Evolutionary conservation across 2,797 vertebrate genomes (phyloP), one percentile per base, ranked within the genome.

Genomic region (Catamblyrhynchus diadema): DNA sequence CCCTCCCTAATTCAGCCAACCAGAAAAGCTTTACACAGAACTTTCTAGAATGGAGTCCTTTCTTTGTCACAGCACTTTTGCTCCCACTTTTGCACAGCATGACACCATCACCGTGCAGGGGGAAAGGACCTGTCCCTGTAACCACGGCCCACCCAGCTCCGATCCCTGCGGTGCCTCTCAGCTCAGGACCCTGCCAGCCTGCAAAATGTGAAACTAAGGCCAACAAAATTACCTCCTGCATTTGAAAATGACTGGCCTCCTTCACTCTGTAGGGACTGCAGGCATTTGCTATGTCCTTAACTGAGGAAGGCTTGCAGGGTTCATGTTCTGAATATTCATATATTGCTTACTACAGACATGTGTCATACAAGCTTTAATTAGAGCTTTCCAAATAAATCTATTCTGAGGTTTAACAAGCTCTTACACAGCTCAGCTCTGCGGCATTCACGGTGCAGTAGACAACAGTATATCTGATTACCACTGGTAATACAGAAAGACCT

Each of bases 91-190:
- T 22, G 53, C 19, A 56, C 33, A 45, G 47, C 47, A 42, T 1
- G 33, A n/a, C 14, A 27, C 16, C 37, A 79, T 19, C 66, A 30
- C 25, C 0, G 0, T 3, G 41, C 5, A 2, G 53, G 32, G 15
- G 21, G 30, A 30, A 1, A 14, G 22, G 61, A 56, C 3, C 61
- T 18, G 33, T 6, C 22, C 14, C 69, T 30, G 45, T 1, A 2
- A 53, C 27, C 0, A 0, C 35, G 57, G 69, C 19, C 74, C 8
- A 4, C 24, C 48, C 75, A 44, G 50, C 45, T 71, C 27, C 0
- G 0, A 37, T 14, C 28, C n/a, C 70, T 12, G 19, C 0, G 0
- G 37, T 56, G 41, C 25, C 48, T 45, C 28, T 33, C 71, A 80
- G 54, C 54, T 57, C 23, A 0, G 59, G 20, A 28, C 56, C 4